Base-by-base conservation (phyloP, 2,113 vertebrate genomes). In the Silurus asotus region DNA sequence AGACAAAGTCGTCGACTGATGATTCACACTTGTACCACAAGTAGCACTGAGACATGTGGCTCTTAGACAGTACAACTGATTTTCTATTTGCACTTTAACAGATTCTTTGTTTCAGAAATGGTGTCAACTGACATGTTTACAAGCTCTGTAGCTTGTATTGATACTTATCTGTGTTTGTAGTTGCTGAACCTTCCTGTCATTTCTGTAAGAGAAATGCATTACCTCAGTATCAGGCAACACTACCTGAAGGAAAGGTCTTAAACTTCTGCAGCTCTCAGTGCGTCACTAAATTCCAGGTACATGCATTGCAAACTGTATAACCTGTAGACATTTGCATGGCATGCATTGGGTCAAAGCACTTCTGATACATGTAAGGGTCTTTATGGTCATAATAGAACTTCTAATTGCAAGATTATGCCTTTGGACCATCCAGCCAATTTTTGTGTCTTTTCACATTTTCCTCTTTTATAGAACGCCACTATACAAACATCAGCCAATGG, bases 211-310 rank as follows among this genome's bases (percentile, higher is more conserved):
- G 95, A 95, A 99, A 96, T 92, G 96, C 96, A 80, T 97, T 99
- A 94, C 97, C 97, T 93, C 97, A 99, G 37, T 99, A 97, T 94
- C 98, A 98, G 96, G 97, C 97, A 94, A 98, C 96, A 88, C 95
- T 99, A 93, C 96, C 98, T 87, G 97, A 99, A 96, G 98, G 98
- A 90, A 97, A 96, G 92, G 92, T 98, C 84, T 96, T 97, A 93
- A 98, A 95, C 95, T 99, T 99, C 95, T 99, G 98, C 95, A 98
- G 97, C 96, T 99, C 97, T 59, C 96, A 94, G 92, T 99, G 98
- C 94, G 97, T 99, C 89, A 96, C 97, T 93, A 99, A 98, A 95
- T 99, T 98, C 94, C 98, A 99, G 97, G 97, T 99, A 86, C 8
- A 87, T 87, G 90, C 89, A 75, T 55, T 86, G 84, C 85, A 25